Evolutionary conservation across 2,888 invertebrate genomes (phyloP).

Genomic region (Dryocosmus kuriphilus): DNA sequence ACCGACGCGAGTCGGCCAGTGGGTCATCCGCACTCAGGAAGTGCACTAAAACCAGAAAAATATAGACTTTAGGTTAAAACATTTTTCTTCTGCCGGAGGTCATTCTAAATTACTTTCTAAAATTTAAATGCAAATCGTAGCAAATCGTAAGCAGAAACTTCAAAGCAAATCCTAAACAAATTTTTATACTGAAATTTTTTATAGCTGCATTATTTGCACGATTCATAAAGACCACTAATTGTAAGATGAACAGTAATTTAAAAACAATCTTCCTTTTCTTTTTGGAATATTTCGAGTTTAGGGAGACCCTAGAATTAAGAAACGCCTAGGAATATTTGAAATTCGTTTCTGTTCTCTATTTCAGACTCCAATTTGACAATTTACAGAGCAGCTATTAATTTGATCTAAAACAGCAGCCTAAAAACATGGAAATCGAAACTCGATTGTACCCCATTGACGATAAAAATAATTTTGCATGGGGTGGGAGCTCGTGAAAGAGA

Average conservation of each 20-base stretch:
- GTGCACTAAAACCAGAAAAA: conserved; percentile 38
- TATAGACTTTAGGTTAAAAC: conserved; percentile 25
- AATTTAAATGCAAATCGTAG: conserved; percentile 23
- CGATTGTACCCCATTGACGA: conserved; percentile 23
- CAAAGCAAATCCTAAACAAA: neutral
- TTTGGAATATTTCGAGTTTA: conserved; percentile 3
- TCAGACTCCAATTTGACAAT: conserved; percentile 16
- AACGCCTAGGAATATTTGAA: conserved; percentile 4
- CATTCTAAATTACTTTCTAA: conserved; percentile 27
- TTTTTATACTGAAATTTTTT: neutral
- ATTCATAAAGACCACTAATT: neutral
- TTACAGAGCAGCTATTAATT: conserved; percentile 27
- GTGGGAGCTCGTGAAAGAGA: conserved; percentile 42
- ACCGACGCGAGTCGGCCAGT: conserved; percentile 66
- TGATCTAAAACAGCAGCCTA: conserved; percentile 27
- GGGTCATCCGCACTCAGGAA: conserved; percentile 68
- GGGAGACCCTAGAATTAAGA: neutral
- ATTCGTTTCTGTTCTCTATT: neutral
- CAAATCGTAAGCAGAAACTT: neutral
- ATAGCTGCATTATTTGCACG: neutral
- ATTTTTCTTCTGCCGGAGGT: conserved; percentile 13
- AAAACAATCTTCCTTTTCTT: neutral
- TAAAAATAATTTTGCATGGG: conserved; percentile 30
- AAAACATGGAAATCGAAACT: conserved; percentile 26
- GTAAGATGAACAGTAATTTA: neutral